phyloP scores from a whole-genome alignment of 2,113 vertebrate genomes.

The Poecilia latipinna region DNA sequence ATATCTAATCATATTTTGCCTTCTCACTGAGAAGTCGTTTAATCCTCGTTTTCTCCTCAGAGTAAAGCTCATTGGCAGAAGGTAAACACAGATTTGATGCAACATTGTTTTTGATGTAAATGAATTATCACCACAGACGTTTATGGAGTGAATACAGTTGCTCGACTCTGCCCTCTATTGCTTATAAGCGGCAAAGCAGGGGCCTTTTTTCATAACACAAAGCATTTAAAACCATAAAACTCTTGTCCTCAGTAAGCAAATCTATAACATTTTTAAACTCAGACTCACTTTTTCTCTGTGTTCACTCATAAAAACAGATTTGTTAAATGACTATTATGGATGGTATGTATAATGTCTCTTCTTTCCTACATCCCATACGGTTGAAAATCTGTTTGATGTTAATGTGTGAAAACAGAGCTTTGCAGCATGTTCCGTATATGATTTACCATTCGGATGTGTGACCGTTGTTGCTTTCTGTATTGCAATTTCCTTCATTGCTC shows the following conservation, averaged over 20 bases:
- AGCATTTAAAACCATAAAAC: background rate
- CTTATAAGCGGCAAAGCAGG: background rate
- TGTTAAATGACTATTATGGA: background rate
- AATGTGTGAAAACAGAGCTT: slow-evolving; percentile 18
- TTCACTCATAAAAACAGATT: background rate
- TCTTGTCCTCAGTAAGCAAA: background rate
- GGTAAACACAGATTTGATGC: too few relatives aligned
- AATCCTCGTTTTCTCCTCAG: background rate
- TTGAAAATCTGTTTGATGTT: background rate
- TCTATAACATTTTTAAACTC: background rate
- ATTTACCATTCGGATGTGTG: background rate
- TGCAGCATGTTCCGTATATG: background rate
- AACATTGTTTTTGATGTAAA: background rate
- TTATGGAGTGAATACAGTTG: background rate
- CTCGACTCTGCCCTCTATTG: background rate
- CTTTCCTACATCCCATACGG: background rate
- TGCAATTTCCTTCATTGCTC: background rate
- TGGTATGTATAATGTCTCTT: background rate
- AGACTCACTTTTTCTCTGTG: background rate
- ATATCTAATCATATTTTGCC: background rate
- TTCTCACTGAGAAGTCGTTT: background rate
- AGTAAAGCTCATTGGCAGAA: too few relatives aligned
- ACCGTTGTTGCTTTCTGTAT: background rate
- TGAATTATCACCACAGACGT: too few relatives aligned
- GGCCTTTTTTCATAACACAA: background rate